phyloP scores from a whole-genome alignment of 2,888 invertebrate genomes.

The Rotaria sp. region DNA sequence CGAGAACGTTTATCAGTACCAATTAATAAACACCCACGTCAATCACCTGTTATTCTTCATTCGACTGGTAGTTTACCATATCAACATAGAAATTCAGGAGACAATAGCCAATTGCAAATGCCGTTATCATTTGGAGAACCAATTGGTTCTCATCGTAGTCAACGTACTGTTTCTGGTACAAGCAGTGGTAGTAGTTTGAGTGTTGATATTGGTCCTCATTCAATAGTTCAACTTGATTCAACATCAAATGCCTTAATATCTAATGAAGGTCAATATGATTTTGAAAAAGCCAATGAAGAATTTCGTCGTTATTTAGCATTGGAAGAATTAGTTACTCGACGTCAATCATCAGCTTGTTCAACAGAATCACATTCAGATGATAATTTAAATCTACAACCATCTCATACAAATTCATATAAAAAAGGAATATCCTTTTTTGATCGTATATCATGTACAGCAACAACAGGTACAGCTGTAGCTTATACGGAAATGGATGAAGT shows the following conservation, averaged over 20 bases:
- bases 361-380: neutral
- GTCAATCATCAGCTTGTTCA: neutral
- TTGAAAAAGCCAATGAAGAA: conserved; percentile 21
- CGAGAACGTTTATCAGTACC: neutral
- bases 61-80: neutral
- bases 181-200: conserved; percentile 11
- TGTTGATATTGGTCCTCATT: neutral
- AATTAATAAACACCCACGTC: neutral
- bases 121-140: neutral
- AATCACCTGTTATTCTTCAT: neutral
- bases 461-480: conserved; percentile 1
- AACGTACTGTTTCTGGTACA: neutral
- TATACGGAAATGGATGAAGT: neutral
- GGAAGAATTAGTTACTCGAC: neutral
- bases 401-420: neutral
- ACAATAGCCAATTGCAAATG: neutral
- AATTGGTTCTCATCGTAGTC: neutral
- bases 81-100: neutral
- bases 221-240: neutral
- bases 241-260: neutral
- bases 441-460: conserved; percentile 19
- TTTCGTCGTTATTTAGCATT: conserved; percentile 18
- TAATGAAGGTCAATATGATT: neutral
- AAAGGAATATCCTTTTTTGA: conserved; percentile 9
- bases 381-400: too few relatives aligned